Percentiles rank a stretch among this genome's conserved stretches.
These are phyloP conservation scores for Tenebrosternarchus preto DNA, from an alignment of 2,113 vertebrate species.

Conservation along the genomic window DNA sequence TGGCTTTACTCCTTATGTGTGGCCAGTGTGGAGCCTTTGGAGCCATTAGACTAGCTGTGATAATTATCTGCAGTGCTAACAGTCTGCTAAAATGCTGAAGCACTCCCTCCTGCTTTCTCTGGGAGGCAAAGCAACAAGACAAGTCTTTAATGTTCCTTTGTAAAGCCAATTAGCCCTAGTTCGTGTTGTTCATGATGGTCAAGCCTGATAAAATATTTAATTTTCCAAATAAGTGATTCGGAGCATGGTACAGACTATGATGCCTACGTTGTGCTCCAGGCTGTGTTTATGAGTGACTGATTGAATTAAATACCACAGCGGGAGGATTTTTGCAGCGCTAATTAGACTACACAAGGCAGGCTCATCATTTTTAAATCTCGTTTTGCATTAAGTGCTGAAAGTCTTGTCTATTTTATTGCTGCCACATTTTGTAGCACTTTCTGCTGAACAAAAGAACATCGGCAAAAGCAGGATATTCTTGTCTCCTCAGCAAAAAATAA, in stretches of 20 bases:
- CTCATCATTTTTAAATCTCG: background rate
- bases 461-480: too few species aligned
- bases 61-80: constrained; percentile 35
- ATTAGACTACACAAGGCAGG: background rate
- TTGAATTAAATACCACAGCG: constrained; percentile 3
- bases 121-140: background rate
- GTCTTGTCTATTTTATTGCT: background rate
- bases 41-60: constrained; percentile 2
- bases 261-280: background rate
- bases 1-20: background rate
- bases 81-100: background rate
- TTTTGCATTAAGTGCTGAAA: background rate
- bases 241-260: background rate
- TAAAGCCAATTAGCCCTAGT: constrained; percentile 1
- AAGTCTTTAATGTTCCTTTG: background rate
- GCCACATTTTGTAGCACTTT: too few species aligned
- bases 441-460: too few species aligned
- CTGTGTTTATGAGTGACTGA: background rate
- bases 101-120: constrained; percentile 20
- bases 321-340: background rate
- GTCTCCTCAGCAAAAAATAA: too few species aligned
- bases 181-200: background rate
- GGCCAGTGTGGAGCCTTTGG: constrained; percentile 10
- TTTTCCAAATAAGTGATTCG: constrained; percentile 5
- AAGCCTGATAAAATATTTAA: background rate